Percentiles rank a stretch among this genome's conserved stretches.
phyloP scores from a whole-genome alignment of 1,140 invertebrate species.

The Ganaspis sp. region DNA sequence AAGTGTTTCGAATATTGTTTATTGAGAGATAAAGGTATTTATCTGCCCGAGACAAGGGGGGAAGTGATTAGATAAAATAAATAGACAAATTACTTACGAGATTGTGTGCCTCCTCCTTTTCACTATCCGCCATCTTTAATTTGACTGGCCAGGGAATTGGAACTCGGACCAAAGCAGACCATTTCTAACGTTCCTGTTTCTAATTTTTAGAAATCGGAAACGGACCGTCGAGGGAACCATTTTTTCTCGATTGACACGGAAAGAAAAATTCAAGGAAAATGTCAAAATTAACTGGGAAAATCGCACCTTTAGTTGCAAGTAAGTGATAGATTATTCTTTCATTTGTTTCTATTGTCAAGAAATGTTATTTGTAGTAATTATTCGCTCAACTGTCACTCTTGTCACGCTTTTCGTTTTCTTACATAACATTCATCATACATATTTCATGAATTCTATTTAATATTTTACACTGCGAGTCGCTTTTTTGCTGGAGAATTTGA shows the following conservation, averaged over 20 bases:
- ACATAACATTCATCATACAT: neutral
- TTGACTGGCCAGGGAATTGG: neutral
- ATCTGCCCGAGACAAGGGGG: constrained; percentile 56
- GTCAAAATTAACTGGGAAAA: neutral
- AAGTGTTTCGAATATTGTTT: constrained; percentile 50
- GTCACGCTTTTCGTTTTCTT: neutral
- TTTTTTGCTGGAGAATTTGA: too few relatives aligned
- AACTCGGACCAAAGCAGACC: too few relatives aligned
- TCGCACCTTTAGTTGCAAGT: neutral
- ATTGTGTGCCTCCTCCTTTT: constrained; percentile 90
- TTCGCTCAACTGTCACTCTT: neutral
- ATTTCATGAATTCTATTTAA: neutral
- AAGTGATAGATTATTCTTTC: neutral
- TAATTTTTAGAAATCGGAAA: neutral
- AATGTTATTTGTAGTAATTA: neutral
- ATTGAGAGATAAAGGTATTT: constrained; percentile 58
- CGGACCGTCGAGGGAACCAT: neutral
- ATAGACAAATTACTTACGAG: constrained; percentile 81
- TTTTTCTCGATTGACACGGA: neutral
- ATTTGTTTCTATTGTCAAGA: neutral
- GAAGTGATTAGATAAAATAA: constrained; percentile 72
- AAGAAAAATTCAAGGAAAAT: neutral
- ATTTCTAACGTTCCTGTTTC: neutral
- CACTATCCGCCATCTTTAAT: constrained; percentile 85
- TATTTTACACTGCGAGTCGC: too few relatives aligned